Base-by-base conservation (phyloP, 2,888 invertebrate genomes). In the Sympetrum striolatum region DNA sequence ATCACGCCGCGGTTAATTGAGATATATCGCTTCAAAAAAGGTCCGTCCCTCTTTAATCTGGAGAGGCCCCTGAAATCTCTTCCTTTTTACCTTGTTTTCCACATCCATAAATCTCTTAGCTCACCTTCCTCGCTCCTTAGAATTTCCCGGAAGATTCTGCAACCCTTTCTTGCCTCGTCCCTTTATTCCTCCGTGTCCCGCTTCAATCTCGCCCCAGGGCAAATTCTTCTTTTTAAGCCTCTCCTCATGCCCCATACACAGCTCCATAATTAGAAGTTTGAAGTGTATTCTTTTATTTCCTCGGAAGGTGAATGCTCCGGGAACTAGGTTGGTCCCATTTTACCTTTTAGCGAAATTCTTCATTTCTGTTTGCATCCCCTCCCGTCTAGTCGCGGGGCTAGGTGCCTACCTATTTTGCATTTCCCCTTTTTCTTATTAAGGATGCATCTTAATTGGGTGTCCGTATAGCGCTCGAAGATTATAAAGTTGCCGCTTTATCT, bases 1-100 rank as follows among this genome's bases (percentile, higher is more conserved):
- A 82, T 82, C 86, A 86, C 64, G 86, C 58, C 64, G 86, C 64
- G 37, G 60, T 86, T 64, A 86, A 86, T 86, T 86, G 86, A 86
- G 86, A 86, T 60, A 64, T 60, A 86, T 86, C 60, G 58, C 37
- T 31, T 73, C 73, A 73, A 73, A 73, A 73, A 73, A 22, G 73
- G 22, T 64, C 64, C 25, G n/a, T 8, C 64, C 31, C 73, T 73
- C 73, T 73, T 73, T 73, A 73, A 73, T 73, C 73, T 25, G 25
- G 12, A 64, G 64, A 25, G 31, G 73, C 14, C 53, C 8, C 73
- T 73, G 73, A 73, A 73, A 73, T 73, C 73, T 60, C 64, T 64
- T 22, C 64, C 25, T 73, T 25, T 73, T 73, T 73, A 73, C 73
- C 73, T 73, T 73, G 73, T 73, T 31, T 73, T 73, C 73, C 31